Percentiles rank a stretch among this genome's conserved stretches.
Conservation (phyloP, 1,140 invertebrate species). For the Diabrotica virgifera region DNA sequence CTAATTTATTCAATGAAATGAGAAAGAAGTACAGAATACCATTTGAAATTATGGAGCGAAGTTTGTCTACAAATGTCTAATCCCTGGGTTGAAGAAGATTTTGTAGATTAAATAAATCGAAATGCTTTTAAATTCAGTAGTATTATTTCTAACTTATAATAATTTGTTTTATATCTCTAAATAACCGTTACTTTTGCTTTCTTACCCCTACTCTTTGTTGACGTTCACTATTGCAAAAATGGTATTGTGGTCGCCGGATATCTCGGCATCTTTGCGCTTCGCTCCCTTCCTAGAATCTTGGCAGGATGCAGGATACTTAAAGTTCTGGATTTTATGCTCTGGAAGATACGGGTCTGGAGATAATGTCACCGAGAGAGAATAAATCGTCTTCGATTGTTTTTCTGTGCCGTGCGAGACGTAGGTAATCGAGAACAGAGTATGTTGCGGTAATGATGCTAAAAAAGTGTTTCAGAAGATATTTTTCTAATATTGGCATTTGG, state of each 20-base stretch:
- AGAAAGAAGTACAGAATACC: too few species aligned
- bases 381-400: conserved; percentile 1
- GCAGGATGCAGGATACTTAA: conserved; percentile 1
- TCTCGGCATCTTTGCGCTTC: not conserved
- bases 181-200: not conserved
- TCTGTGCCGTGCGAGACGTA: not conserved
- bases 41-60: too few species aligned
- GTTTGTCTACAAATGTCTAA: too few species aligned
- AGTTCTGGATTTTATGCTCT: not conserved
- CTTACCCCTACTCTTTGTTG: not conserved
- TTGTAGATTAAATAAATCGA: too few species aligned
- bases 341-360: not conserved
- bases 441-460: too few species aligned
- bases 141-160: too few species aligned
- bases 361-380: not conserved
- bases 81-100: too few species aligned
- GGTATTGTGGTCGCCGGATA: not conserved
- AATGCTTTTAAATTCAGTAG: too few species aligned
- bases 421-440: not conserved
- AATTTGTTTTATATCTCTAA: not conserved
- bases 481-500: too few species aligned
- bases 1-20: too few species aligned
- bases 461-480: too few species aligned
- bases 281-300: not conserved
- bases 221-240: not conserved